phyloP scores from a whole-genome alignment of 2,888 invertebrate genomes.

The Scaptomyza polygonia region DNA sequence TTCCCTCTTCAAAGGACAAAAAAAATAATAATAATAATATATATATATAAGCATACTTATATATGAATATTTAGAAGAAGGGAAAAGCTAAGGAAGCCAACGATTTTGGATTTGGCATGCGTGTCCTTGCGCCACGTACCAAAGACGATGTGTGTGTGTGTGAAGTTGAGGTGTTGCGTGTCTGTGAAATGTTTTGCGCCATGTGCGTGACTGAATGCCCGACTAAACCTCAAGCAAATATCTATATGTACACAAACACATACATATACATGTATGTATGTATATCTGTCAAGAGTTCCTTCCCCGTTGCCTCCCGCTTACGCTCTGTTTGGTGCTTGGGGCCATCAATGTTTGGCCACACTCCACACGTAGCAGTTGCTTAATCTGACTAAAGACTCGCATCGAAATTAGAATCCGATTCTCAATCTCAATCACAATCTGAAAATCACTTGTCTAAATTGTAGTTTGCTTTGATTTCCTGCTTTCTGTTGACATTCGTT shows the following conservation, averaged over 20 bases:
- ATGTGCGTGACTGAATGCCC: conserved; percentile 71
- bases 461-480: conserved; percentile 27
- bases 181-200: conserved; percentile 68
- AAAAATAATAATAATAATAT: conserved; percentile 8
- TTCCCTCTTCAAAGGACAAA: conserved; percentile 4
- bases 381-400: conserved; percentile 56
- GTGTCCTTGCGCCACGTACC: conserved; percentile 29
- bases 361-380: conserved; percentile 52
- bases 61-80: too few relatives aligned
- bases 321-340: neutral
- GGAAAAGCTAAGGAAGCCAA: conserved; percentile 28
- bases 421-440: conserved; percentile 30
- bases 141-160: conserved; percentile 16
- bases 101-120: conserved; percentile 29
- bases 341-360: conserved; percentile 15
- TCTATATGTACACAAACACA: conserved; percentile 2
- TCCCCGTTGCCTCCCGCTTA: neutral
- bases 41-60: too few relatives aligned
- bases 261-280: neutral
- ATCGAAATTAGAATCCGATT: conserved; percentile 48
- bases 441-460: conserved; percentile 28
- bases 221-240: conserved; percentile 29
- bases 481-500: neutral
- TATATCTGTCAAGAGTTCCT: conserved; percentile 1
- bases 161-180: conserved; percentile 67